These are phyloP conservation scores for Eilema caniola DNA, from an alignment of 2,888 invertebrate genomes.

Conservation along the genomic window DNA sequence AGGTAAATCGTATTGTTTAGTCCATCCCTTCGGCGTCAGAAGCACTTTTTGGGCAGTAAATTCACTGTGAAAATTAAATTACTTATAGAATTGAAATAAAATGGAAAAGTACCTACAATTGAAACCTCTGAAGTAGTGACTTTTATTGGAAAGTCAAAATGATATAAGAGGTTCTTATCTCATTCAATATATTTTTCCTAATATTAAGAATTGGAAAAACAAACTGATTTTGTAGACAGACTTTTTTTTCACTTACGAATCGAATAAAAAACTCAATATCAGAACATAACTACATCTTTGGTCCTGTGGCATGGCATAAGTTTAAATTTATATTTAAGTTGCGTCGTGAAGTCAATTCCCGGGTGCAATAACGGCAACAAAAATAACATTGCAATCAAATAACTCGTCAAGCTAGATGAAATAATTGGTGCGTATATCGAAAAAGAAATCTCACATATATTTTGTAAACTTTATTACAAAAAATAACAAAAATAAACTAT, in stretches of 20 bases:
- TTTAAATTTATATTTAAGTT: too few relatives aligned
- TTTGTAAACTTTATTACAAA: conserved; percentile 10
- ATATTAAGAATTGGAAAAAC: neutral
- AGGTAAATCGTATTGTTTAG: conserved; percentile 65
- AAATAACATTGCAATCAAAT: neutral
- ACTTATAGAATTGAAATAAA: neutral
- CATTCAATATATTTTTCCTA: neutral
- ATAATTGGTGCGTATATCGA: neutral
- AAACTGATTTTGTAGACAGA: neutral
- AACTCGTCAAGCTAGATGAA: neutral
- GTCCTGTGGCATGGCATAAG: too few relatives aligned
- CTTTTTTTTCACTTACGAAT: neutral
- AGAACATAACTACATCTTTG: too few relatives aligned
- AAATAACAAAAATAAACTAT: neutral
- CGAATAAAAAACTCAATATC: neutral
- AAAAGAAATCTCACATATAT: neutral
- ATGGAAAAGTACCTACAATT: neutral
- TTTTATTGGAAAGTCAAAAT: neutral
- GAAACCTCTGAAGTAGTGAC: neutral
- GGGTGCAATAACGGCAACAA: too few relatives aligned
- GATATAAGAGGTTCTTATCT: neutral
- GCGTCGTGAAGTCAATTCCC: too few relatives aligned
- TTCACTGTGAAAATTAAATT: conserved; percentile 46
- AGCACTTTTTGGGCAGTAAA: conserved; percentile 63
- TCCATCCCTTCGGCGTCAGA: conserved; percentile 67